phyloP scores from a whole-genome alignment of 2,888 invertebrate species.

The Cetonia aurata region DNA sequence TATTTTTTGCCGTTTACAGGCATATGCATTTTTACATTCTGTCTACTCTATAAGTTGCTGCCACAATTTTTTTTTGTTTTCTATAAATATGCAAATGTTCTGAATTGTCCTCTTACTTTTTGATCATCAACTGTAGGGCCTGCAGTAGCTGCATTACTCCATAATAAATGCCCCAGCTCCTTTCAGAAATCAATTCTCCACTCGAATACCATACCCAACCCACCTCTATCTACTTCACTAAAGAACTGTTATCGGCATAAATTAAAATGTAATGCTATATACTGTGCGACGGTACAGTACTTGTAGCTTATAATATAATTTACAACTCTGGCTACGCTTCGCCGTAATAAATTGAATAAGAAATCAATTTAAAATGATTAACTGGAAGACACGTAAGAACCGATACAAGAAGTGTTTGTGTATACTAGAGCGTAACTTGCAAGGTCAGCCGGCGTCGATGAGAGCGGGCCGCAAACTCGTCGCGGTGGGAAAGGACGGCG shows the following conservation, averaged over 20 bases:
- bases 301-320: constrained; percentile 28
- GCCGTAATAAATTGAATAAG: constrained; percentile 41
- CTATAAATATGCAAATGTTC: too few species aligned
- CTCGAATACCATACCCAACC: background rate
- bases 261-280: constrained; percentile 25
- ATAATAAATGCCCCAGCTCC: background rate
- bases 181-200: constrained; percentile 17
- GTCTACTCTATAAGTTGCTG: too few species aligned
- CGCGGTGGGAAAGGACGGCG: background rate
- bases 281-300: constrained; percentile 1
- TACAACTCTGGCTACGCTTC: constrained; percentile 6
- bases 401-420: constrained; percentile 46
- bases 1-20: too few species aligned
- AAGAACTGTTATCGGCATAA: constrained; percentile 5
- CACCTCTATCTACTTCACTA: constrained; percentile 6
- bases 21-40: too few species aligned
- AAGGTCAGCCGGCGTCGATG: constrained; percentile 47
- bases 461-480: background rate
- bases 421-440: constrained; percentile 50
- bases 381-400: constrained; percentile 47
- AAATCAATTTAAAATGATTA: constrained; percentile 51
- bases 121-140: too few species aligned
- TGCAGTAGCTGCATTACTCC: too few species aligned
- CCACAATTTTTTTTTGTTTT: too few species aligned
- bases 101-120: too few species aligned